Evolutionary conservation across 2,113 vertebrate genomes (phyloP), one percentile per base, ranked within the genome.

Genomic region (Motacilla alba): DNA sequence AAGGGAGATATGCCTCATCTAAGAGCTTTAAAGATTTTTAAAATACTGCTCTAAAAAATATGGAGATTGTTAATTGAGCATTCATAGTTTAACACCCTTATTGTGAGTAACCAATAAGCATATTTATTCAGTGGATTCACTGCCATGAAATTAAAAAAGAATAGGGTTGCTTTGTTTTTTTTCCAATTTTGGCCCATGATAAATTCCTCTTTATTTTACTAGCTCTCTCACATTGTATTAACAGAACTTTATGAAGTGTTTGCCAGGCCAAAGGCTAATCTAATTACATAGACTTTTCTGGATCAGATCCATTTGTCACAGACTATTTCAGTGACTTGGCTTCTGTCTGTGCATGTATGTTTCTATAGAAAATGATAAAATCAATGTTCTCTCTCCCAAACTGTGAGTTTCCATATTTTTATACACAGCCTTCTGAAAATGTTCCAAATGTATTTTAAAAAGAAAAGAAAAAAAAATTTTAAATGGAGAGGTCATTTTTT

Each of bases 221-320:
- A 93, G 62, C 41, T 68, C 53, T 76, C 58, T 91, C 83, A 81
- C 44, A 75, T 64, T 94, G 78, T 93, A 92, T 92, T 95, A 97
- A 87, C 0, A 0, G 69, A 94, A 95, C 41, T 96, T 95, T 93
- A 96, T 92, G 64, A 95, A 96, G 75, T 91, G 86, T 94, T 93
- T 83, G 66, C 46, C 21, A 79, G 92, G 92, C 53, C 92, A 97
- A 96, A 96, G 90, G 86, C 68, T 96, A 96, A 97, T 97, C 86
- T 97, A 97, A 96, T 96, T 97, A 94, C 66, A 90, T 23, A 69
- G 88, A 63, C 62, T 90, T 94, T 95, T 96, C 95, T 93, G 94
- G 88, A 94, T 92, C 80, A 68, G 70, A 95, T 96, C 87, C 52
- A 77, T 96, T 95, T 92, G 62, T 94, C 91, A 90, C 72, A 95